A percentile compares a stretch with the other conserved stretches of the same genome.
phyloP scores from a whole-genome alignment of 2,888 invertebrate species.

The Drosophila greeni region DNA sequence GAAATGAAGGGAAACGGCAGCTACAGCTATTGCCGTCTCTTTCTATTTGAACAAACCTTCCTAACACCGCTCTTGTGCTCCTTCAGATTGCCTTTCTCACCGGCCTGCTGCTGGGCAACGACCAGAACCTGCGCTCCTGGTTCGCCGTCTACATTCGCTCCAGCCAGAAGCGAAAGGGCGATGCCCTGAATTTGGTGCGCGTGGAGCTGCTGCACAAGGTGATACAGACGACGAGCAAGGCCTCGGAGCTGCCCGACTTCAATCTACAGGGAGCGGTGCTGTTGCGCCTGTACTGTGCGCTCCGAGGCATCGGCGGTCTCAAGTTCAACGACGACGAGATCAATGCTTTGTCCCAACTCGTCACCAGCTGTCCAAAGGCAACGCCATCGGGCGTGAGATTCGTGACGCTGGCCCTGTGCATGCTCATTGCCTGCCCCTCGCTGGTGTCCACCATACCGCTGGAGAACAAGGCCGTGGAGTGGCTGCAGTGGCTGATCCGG shows the following conservation, averaged over 20 bases:
- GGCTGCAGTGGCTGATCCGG: conserved; percentile 95
- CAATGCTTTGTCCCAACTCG: conserved; percentile 87
- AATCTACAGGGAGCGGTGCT: conserved; percentile 94
- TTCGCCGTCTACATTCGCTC: conserved; percentile 94
- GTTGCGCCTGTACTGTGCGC: conserved; percentile 92
- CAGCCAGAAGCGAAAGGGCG: conserved; percentile 84
- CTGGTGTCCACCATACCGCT: conserved; percentile 87
- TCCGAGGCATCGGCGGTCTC: conserved; percentile 94
- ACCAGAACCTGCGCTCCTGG: conserved; percentile 93
- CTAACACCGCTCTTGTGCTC: neutral
- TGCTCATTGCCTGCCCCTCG: conserved; percentile 96
- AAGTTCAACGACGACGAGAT: conserved; percentile 97
- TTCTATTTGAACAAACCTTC: neutral
- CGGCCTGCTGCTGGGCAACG: conserved; percentile 92
- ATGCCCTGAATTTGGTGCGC: conserved; percentile 82
- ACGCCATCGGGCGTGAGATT: conserved; percentile 95
- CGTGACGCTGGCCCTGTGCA: conserved; percentile 94
- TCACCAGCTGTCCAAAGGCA: conserved; percentile 92
- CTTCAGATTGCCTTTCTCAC: conserved; percentile 89
- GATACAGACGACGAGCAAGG: conserved; percentile 83
- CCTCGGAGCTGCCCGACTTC: conserved; percentile 82
- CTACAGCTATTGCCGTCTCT: neutral
- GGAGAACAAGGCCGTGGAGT: conserved; percentile 92
- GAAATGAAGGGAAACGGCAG: neutral
- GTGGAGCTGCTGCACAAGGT: conserved; percentile 87